Base-by-base conservation (phyloP, 1,140 invertebrate genomes). In the Solenopsis invicta region DNA sequence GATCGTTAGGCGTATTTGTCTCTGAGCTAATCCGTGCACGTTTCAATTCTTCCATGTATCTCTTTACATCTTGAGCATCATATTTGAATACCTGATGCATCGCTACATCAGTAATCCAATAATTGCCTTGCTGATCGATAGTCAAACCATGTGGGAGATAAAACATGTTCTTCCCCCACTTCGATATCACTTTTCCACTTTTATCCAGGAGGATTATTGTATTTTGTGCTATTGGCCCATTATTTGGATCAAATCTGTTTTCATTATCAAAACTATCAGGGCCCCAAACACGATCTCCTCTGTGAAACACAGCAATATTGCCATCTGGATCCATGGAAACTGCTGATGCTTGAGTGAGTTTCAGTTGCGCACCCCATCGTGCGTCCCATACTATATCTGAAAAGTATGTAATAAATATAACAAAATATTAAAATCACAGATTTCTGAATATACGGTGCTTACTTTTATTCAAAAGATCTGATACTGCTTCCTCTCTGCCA, bases 141-240 rank as follows among this genome's bases (percentile, higher is more conserved):
- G 98, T 98, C 41, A 99, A 96, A 12, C 99, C 99, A 95, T 99
- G 99, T 0, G 99, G 99, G 93, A 99, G 96, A 93, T 98, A 99
- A 96, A 99, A 99, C 98, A 97, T 96, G 90, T 98, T 96, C 88
- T 96, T 96, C 29, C 98, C 98, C 97, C 98, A 98, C 92, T 96
- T 95, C 84, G 97, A 96, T 8, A 99, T 90, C 0, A 98, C 91
- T 61, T 96, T 95, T 3, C 98, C 98, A 76, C 95, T 96, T 16
- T 96, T 95, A 18, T 97, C 96, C 54, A 99, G 95, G 0, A 98
- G 96, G 8, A 98, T 90, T 37, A 99, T 95, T 6, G 98, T 98
- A 67, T 97, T 96, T 18, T 97, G 95, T 10, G 93, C 91, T 88
- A 99, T 99, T 1, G 98, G 96, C 5, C 96, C 96, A 50, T 96